Evolutionary conservation across 2,888 invertebrate species (phyloP).

Genomic region (Agapetus fuscipes): DNA sequence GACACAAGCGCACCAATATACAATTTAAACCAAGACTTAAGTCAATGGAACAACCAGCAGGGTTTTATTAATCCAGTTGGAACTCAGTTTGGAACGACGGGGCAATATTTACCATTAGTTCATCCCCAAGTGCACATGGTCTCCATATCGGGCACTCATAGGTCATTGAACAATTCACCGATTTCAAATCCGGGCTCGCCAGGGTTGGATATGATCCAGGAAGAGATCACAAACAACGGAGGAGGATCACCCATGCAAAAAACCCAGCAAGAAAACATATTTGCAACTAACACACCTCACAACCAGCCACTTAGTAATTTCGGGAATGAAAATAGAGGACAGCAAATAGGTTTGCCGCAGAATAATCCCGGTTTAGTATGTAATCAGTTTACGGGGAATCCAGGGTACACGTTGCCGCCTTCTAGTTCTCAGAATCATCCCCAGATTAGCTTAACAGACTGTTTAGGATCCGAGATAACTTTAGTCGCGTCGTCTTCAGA

Average conservation of each 20-base stretch:
- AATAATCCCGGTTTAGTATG: slow-evolving; percentile 7
- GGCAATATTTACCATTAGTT: slow-evolving; percentile 33
- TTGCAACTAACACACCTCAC: too few relatives aligned
- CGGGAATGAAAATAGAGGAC: slow-evolving; percentile 7
- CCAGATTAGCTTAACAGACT: slow-evolving; percentile 88
- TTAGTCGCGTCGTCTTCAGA: slow-evolving; percentile 68
- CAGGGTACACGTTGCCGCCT: slow-evolving; percentile 10
- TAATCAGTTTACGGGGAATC: slow-evolving; percentile 4
- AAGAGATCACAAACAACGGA: slow-evolving; percentile 47
- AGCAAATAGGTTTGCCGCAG: slow-evolving; percentile 10
- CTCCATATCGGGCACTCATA: slow-evolving; percentile 33
- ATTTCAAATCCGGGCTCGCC: slow-evolving; percentile 57
- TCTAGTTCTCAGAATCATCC: slow-evolving; percentile 47
- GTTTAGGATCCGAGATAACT: slow-evolving; percentile 75
- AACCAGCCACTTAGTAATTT: slow-evolving; percentile 10
- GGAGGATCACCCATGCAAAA: neutral
- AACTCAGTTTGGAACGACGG: slow-evolving; percentile 24
- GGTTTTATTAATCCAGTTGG: neutral
- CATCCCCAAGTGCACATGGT: slow-evolving; percentile 35
- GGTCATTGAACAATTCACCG: slow-evolving; percentile 51
- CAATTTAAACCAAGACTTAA: too few relatives aligned
- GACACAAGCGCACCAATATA: slow-evolving; percentile 27
- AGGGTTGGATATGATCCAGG: slow-evolving; percentile 68
- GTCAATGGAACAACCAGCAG: slow-evolving; percentile 4
- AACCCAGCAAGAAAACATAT: slow-evolving; percentile 5